phyloP scores from a whole-genome alignment of 2,888 invertebrate species.

The Coenonympha arcania region DNA sequence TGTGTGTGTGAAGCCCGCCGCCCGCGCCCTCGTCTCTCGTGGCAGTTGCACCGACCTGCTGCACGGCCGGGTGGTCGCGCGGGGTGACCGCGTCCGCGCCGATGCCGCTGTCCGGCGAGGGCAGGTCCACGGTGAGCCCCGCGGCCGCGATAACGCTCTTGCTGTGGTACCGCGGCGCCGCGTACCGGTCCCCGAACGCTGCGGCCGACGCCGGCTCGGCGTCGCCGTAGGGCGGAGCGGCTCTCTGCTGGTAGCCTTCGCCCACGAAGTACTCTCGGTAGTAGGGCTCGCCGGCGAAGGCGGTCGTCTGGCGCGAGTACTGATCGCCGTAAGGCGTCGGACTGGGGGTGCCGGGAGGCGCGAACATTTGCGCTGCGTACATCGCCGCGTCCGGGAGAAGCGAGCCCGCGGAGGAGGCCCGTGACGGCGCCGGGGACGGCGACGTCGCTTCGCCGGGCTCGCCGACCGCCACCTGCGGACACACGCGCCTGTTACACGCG shows the following conservation, averaged over 20 bases:
- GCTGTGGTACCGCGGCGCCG: slow-evolving; percentile 80
- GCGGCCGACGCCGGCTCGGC: slow-evolving; percentile 75
- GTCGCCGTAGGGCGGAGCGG: slow-evolving; percentile 73
- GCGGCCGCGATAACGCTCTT: slow-evolving; percentile 82
- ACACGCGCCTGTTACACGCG: slow-evolving; percentile 79
- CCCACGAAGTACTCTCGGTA: slow-evolving; percentile 86
- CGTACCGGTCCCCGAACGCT: slow-evolving; percentile 80
- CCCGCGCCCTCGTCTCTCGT: slow-evolving; percentile 53
- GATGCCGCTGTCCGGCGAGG: slow-evolving; percentile 96
- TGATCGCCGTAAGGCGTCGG: slow-evolving; percentile 76
- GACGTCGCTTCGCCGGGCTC: slow-evolving; percentile 76
- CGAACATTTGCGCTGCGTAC: slow-evolving; percentile 81
- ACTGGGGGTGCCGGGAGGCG: slow-evolving; percentile 79
- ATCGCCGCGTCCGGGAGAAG: slow-evolving; percentile 78
- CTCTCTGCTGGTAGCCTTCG: slow-evolving; percentile 76
- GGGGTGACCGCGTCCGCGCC: slow-evolving; percentile 95
- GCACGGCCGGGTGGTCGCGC: slow-evolving; percentile 89
- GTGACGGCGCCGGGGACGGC: slow-evolving; percentile 77
- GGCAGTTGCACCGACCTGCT: slow-evolving; percentile 87
- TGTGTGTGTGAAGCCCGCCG: slow-evolving; percentile 49
- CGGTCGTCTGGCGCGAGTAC: slow-evolving; percentile 69
- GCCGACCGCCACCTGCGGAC: slow-evolving; percentile 74
- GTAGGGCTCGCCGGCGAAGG: slow-evolving; percentile 82
- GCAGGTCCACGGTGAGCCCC: slow-evolving; percentile 93
- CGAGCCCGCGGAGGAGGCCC: slow-evolving; percentile 72